These are phyloP conservation scores for Actias luna DNA, from an alignment of 2,888 invertebrate species.

Conservation along the genomic window DNA sequence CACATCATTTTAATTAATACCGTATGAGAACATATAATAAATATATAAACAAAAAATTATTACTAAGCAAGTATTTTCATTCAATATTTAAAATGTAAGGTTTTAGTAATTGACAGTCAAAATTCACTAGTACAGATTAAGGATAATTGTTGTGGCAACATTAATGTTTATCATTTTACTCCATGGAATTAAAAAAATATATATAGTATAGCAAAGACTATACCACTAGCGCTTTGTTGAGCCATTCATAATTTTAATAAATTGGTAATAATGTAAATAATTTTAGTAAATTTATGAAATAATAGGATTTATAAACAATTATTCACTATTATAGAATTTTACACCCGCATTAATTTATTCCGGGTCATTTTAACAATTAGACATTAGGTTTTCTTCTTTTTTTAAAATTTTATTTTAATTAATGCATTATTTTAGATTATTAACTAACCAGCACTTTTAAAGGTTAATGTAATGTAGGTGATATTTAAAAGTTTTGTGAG, in stretches of 20 bases:
- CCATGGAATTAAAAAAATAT: too few species aligned
- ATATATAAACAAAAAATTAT: too few species aligned
- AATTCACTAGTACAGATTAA: too few species aligned
- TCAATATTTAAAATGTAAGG: too few species aligned
- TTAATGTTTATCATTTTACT: too few species aligned
- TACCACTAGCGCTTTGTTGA: slow-evolving; percentile 1
- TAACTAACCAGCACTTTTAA: slow-evolving; percentile 60
- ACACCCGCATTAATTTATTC: slow-evolving; percentile 29
- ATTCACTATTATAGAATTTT: slow-evolving; percentile 25
- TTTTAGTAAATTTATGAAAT: slow-evolving; percentile 21
- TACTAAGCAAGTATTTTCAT: too few species aligned
- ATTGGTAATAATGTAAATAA: slow-evolving; percentile 53
- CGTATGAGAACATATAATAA: too few species aligned
- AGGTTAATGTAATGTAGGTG: slow-evolving; percentile 33
- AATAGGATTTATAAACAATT: neutral
- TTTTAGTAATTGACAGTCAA: too few species aligned
- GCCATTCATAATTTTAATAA: slow-evolving; percentile 12
- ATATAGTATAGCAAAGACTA: neutral
- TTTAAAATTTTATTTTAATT: slow-evolving; percentile 41
- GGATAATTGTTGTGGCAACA: too few species aligned
- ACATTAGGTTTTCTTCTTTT: slow-evolving; percentile 44
- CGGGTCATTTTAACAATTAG: slow-evolving; percentile 55
- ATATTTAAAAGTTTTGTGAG: neutral
- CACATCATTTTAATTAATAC: too few species aligned
- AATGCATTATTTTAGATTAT: slow-evolving; percentile 57